Percentiles rank a stretch among this genome's conserved stretches.
Conservation (phyloP, 2,797 vertebrate genomes). For the Pelobates cultripes region DNA sequence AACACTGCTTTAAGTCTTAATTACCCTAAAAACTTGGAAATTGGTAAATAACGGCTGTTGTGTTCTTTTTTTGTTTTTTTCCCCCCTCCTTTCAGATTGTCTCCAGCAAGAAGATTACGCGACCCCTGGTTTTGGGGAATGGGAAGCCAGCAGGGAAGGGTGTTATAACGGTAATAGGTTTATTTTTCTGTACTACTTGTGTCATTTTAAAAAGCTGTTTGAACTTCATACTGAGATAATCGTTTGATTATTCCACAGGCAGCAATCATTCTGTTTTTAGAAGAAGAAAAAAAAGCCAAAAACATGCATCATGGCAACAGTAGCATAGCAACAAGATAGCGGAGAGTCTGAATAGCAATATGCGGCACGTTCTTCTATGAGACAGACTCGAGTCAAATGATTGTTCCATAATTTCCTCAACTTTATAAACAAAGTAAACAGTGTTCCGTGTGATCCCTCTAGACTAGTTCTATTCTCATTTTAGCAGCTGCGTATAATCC, state of each 20-base stretch:
- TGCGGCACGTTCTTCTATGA: slow-evolving; percentile 24
- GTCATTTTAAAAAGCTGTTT: slow-evolving; percentile 52
- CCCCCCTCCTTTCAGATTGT: slow-evolving; percentile 79
- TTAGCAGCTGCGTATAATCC: background rate
- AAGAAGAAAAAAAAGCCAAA: slow-evolving; percentile 63
- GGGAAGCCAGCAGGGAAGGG: slow-evolving; percentile 97
- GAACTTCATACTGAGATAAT: slow-evolving; percentile 58
- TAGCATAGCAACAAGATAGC: slow-evolving; percentile 73
- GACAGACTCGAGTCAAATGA: slow-evolving; percentile 19
- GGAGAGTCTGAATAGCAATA: slow-evolving; percentile 43
- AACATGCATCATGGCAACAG: slow-evolving; percentile 74
- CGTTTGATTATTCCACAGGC: slow-evolving; percentile 55
- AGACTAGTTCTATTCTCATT: background rate
- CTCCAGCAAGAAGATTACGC: slow-evolving; percentile 95
- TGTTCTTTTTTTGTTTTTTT: slow-evolving; percentile 2
- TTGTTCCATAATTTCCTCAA: slow-evolving; percentile 33
- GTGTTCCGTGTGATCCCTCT: background rate
- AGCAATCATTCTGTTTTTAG: slow-evolving; percentile 66
- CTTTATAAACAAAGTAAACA: slow-evolving; percentile 43
- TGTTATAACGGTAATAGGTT: slow-evolving; percentile 81
- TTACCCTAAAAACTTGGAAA: too few relatives aligned
- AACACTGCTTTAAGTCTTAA: too few relatives aligned
- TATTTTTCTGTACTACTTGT: slow-evolving; percentile 44
- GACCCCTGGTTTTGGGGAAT: slow-evolving; percentile 87
- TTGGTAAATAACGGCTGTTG: too few relatives aligned